Base-by-base conservation (phyloP, 2,888 invertebrate species). In the Drosophila multiciliata region DNA sequence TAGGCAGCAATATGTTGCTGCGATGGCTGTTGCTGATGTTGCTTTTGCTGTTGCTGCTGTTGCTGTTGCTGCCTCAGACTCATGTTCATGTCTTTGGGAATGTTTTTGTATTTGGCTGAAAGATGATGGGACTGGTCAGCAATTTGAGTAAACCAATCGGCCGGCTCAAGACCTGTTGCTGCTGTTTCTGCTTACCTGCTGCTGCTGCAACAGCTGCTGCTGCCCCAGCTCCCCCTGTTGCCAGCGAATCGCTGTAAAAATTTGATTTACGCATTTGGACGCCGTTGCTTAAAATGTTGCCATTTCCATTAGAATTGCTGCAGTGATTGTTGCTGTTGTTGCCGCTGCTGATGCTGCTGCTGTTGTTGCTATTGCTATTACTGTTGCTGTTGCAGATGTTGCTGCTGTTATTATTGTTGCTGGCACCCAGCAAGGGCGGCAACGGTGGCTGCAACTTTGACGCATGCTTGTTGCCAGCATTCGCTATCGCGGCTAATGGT, bases 91-190 rank as follows among this genome's bases (percentile, higher is more conserved):
- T 93, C 93, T 92, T 93, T 93, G 91, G 93, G 92, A 93, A 93
- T 93, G 93, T 93, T 93, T 92, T 93, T 92, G 91, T 93, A 93
- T 85, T 85, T 85, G 85, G 92, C 93, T 93, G 92, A 91, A 92
- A 92, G 91, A 92, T 92, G 73, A 92, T 91, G 88, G 92, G 90
- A 92, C 91, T 92, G 80, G 89, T 87, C 75, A 92, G 87, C 93
- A 93, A 91, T 90, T 92, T 93, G 78, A 92, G 89, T 86, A 92
- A 86, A 89, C 92, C 89, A 78, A 91, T 87, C 77, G 90, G 90
- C 87, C 92, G 89, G 78, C 91, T 87, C 80, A 90, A 80, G 70
- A 89, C 85, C 90, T 88, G 91, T 53, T 78, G 80, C 52, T 69
- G 80, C 50, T 71, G 80, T 49, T 70, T 73, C 58, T 75, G 73